phyloP scores from a whole-genome alignment of 2,797 vertebrate species.

The Simalia tracyae region DNA sequence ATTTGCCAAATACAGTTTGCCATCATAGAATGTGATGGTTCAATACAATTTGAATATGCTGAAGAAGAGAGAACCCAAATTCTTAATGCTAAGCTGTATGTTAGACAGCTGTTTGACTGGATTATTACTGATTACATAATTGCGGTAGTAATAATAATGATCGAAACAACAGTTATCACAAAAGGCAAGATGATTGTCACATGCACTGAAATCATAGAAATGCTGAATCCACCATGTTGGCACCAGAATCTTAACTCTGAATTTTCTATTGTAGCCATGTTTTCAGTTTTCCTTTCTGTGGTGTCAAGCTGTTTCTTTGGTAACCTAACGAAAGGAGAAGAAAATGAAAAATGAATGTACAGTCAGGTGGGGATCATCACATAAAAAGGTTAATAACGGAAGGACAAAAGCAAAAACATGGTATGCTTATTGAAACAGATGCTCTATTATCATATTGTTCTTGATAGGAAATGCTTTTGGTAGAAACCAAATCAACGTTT shows the following conservation, averaged over 20 bases:
- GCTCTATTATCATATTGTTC: not conserved
- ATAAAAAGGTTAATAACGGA: not conserved
- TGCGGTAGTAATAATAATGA: not conserved
- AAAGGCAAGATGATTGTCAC: constrained; percentile 29
- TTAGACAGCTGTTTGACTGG: constrained; percentile 36
- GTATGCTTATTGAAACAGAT: not conserved
- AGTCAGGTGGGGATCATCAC: not conserved
- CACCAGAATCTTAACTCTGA: not conserved
- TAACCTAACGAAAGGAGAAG: constrained; percentile 25
- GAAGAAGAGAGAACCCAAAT: constrained; percentile 4
- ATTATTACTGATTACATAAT: constrained; percentile 27
- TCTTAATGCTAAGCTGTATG: constrained; percentile 47
- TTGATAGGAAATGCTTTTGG: not conserved
- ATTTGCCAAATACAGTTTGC: not conserved
- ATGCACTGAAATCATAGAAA: not conserved
- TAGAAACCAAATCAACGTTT: not conserved
- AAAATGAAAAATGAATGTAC: not conserved
- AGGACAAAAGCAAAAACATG: not conserved
- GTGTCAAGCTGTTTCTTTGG: not conserved
- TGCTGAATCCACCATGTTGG: constrained; percentile 22
- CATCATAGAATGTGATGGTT: constrained; percentile 21
- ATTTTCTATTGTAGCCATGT: constrained; percentile 22
- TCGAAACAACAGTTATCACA: not conserved
- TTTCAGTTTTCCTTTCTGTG: constrained; percentile 28
- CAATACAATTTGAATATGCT: constrained; percentile 44